phyloP scores from a whole-genome alignment of 2,888 invertebrate genomes.

The Vanessa cardui region DNA sequence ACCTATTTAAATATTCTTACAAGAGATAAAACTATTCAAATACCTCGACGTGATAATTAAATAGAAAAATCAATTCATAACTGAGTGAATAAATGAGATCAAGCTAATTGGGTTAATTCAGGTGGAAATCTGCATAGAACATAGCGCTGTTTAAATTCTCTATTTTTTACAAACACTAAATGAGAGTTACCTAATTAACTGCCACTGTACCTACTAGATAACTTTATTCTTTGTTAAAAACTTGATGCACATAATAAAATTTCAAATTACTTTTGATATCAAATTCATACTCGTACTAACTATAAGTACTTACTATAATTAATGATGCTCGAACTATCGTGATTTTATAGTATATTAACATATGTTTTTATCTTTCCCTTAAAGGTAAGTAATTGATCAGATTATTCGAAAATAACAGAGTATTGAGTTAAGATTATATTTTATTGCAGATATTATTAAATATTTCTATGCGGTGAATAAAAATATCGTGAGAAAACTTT shows the following conservation, averaged over 20 bases:
- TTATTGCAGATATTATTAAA: no score
- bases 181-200: constrained; percentile 17
- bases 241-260: neutral
- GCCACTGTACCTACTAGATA: constrained; percentile 2
- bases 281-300: no score
- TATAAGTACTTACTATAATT: neutral
- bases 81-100: neutral
- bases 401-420: no score
- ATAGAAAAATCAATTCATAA: neutral
- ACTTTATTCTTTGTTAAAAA: neutral
- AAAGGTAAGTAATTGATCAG: no score
- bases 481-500: no score
- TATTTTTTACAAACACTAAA: constrained; percentile 8
- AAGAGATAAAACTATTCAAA: neutral
- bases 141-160: neutral
- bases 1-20: no score
- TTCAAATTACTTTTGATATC: neutral
- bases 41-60: neutral
- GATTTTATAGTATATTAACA: no score
- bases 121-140: neutral
- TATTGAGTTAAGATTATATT: no score
- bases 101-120: neutral
- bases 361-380: no score
- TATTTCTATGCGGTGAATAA: no score
- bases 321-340: no score